Evolutionary conservation across 1,140 invertebrate species (phyloP).

Genomic region (Bathynomus jamesi): DNA sequence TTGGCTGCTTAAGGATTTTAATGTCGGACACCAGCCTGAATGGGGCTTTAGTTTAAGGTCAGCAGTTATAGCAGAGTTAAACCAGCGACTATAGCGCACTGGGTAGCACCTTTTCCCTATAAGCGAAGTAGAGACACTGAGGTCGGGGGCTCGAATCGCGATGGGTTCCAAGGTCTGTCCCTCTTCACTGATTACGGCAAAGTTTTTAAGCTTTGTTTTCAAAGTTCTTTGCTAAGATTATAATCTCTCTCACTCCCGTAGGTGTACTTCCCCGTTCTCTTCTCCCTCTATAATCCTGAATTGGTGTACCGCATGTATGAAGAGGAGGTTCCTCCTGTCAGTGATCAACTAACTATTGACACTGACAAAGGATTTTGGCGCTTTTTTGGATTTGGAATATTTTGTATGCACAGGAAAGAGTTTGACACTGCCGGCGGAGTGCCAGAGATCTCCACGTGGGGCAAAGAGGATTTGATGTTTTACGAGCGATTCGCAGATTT

Average conservation of each 20-base stretch:
- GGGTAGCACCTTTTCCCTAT: no score
- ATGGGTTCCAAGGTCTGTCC: no score
- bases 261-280: not conserved
- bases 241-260: not conserved
- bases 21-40: no score
- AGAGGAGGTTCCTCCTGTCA: not conserved
- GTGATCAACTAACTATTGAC: not conserved
- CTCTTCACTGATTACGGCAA: no score
- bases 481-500: not conserved
- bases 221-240: no score
- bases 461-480: not conserved
- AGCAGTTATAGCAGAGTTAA: no score
- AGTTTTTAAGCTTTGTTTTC: no score
- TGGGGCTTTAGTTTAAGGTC: no score
- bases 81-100: no score
- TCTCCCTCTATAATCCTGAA: not conserved
- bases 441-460: not conserved
- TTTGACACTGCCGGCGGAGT: not conserved
- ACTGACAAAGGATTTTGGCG: not conserved
- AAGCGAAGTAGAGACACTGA: no score
- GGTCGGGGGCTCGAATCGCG: no score
- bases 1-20: no score
- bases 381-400: not conserved
- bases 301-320: not conserved
- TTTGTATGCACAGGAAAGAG: not conserved